These are phyloP conservation scores for Basileuterus tristriatus DNA, from an alignment of 2,797 vertebrate genomes.

Conservation along the genomic window DNA sequence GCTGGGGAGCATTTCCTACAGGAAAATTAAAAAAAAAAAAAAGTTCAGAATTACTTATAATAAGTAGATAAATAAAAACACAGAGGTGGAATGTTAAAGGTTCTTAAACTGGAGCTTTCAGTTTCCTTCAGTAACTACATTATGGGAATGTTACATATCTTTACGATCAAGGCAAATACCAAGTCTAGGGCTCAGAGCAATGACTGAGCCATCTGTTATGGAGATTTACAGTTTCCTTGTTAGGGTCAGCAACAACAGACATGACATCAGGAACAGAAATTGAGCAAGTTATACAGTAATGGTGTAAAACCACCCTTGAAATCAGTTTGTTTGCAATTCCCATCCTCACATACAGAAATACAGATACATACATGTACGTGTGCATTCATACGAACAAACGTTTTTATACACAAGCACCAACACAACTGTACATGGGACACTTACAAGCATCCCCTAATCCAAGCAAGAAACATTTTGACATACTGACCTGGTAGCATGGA, in stretches of 20 bases:
- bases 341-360: neutral
- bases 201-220: neutral
- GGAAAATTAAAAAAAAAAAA: neutral
- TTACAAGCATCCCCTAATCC: neutral
- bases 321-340: neutral
- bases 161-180: neutral
- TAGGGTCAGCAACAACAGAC: neutral
- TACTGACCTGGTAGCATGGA: conserved; percentile 83
- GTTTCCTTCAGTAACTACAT: neutral
- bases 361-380: accelerated
- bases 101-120: neutral
- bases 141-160: neutral
- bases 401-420: neutral
- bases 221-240: neutral
- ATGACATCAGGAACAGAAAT: neutral
- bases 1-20: conserved; percentile 82
- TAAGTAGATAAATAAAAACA: neutral
- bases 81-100: neutral
- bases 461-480: neutral
- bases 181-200: neutral
- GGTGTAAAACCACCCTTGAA: neutral
- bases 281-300: neutral
- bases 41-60: neutral
- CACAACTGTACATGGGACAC: neutral
- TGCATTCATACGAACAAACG: accelerated